These are phyloP conservation scores for Formicarius rufipectus DNA, from an alignment of 2,113 vertebrate species.

Conservation along the genomic window DNA sequence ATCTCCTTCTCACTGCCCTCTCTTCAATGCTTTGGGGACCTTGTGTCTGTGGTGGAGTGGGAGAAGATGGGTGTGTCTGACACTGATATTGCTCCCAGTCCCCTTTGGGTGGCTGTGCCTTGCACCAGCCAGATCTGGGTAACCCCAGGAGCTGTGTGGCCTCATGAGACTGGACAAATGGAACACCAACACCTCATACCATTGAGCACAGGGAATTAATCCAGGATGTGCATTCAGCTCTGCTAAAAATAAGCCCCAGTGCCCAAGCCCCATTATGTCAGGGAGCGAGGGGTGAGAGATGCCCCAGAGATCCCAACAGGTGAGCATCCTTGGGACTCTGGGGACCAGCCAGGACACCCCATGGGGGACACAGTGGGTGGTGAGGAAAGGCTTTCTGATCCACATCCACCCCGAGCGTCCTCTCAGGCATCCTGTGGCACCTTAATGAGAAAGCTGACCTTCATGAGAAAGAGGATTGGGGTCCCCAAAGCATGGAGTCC, in stretches of 20 bases:
- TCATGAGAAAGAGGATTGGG: not conserved
- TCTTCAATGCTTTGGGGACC: not conserved
- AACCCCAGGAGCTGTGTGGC: not conserved
- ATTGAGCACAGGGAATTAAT: not conserved
- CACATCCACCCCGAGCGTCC: not conserved
- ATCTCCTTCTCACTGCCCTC: not conserved
- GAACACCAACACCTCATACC: not conserved
- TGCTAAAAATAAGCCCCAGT: not conserved
- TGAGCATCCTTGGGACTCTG: not conserved
- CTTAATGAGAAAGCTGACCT: not conserved
- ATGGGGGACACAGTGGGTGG: not conserved
- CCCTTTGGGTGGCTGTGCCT: not conserved
- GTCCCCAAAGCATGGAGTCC: not conserved
- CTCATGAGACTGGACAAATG: not conserved
- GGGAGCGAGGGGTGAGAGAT: not conserved
- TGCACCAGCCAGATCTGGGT: not conserved
- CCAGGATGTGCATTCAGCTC: not conserved
- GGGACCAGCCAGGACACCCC: not conserved
- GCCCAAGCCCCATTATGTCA: accelerated
- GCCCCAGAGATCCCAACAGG: not conserved
- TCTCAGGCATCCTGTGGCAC: not conserved
- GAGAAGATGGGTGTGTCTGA: not conserved
- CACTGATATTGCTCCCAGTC: not conserved
- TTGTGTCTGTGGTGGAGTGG: not conserved
- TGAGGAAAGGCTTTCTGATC: not conserved